Evolutionary conservation across 1,140 invertebrate species (phyloP).

Genomic region (Bombus affinis): DNA sequence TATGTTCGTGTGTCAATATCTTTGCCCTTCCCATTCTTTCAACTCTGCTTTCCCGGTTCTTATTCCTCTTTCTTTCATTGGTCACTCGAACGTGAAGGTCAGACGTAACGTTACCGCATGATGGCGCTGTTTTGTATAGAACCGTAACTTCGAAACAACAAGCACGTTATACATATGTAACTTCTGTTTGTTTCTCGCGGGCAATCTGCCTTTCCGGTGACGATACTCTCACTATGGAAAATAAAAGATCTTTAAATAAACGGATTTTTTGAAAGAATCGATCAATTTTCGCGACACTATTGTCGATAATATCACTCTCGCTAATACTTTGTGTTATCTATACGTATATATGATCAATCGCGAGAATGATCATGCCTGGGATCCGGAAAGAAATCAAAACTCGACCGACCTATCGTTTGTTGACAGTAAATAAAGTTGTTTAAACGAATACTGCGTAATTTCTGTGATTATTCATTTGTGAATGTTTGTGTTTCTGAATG

Average conservation of each 20-base stretch:
- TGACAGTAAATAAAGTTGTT: constrained; percentile 47
- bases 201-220: constrained; percentile 21
- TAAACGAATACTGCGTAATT: background rate
- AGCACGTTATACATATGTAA: constrained; percentile 32
- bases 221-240: background rate
- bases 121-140: constrained; percentile 62
- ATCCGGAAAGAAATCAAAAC: constrained; percentile 20
- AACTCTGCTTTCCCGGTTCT: constrained; percentile 40
- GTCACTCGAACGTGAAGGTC: constrained; percentile 62
- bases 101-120: constrained; percentile 44
- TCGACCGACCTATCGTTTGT: constrained; percentile 30
- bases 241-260: background rate
- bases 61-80: constrained; percentile 25
- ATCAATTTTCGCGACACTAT: too few species aligned
- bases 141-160: constrained; percentile 13
- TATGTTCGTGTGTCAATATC: constrained; percentile 34
- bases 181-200: constrained; percentile 38
- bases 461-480: background rate
- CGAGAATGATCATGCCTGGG: constrained; percentile 29
- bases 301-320: background rate
- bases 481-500: background rate
- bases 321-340: background rate
- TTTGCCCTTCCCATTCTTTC: background rate
- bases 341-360: background rate
- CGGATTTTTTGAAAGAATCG: background rate